Percentiles rank a stretch among this genome's conserved stretches.
These are phyloP conservation scores for Notodonta dromedarius DNA, from an alignment of 2,888 invertebrate species.

Conservation along the genomic window DNA sequence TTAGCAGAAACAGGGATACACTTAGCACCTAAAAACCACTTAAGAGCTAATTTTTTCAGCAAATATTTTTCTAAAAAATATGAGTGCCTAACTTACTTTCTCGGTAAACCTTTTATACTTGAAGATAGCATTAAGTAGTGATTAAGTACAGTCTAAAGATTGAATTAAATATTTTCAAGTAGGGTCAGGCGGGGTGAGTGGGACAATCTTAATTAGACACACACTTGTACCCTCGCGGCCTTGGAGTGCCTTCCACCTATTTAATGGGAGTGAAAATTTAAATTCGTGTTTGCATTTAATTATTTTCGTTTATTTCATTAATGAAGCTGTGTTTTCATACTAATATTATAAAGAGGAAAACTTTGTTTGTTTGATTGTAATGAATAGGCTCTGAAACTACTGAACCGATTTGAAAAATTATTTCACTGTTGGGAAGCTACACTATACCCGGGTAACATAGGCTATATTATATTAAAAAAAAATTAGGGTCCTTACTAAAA, in stretches of 20 bases:
- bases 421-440: too few species aligned
- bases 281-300: conserved; percentile 28
- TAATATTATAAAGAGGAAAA: too few species aligned
- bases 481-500: too few species aligned
- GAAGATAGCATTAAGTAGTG: conserved; percentile 6
- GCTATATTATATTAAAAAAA: too few species aligned
- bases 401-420: too few species aligned
- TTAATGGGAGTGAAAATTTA: conserved; percentile 19
- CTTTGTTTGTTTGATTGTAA: too few species aligned
- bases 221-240: conserved; percentile 22
- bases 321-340: conserved; percentile 5
- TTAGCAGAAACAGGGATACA: not conserved
- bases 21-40: not conserved
- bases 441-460: too few species aligned
- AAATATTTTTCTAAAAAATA: not conserved
- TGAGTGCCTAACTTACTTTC: not conserved
- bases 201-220: conserved; percentile 25
- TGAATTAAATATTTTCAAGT: conserved; percentile 14
- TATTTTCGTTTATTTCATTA: conserved; percentile 7
- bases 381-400: too few species aligned
- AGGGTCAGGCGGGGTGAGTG: conserved; percentile 13
- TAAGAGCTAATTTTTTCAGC: not conserved
- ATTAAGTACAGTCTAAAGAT: conserved; percentile 13
- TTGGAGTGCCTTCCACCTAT: conserved; percentile 17
- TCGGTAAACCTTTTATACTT: conserved; percentile 2